A percentile compares a stretch with the other conserved stretches of the same genome.
These are phyloP conservation scores for Nomada goodeniana DNA, from an alignment of 2,888 invertebrate species.

Conservation along the genomic window DNA sequence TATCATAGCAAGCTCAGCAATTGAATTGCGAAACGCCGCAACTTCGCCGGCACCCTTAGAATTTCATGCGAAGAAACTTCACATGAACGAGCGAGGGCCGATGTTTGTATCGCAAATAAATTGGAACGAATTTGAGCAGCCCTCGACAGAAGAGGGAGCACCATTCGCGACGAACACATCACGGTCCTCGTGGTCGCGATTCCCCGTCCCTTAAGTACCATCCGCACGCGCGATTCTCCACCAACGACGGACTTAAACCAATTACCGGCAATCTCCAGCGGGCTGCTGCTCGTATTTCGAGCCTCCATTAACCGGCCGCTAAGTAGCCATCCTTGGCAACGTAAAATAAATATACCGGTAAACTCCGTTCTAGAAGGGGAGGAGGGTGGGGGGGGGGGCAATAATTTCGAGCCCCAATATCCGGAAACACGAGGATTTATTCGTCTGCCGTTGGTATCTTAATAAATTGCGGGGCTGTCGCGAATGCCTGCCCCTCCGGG, in stretches of 20 bases:
- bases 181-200: background rate
- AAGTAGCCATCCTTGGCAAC: slow-evolving; percentile 43
- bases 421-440: slow-evolving; percentile 54
- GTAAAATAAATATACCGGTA: slow-evolving; percentile 52
- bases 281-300: slow-evolving; percentile 38
- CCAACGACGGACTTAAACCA: slow-evolving; percentile 44
- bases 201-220: slow-evolving; percentile 49
- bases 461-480: slow-evolving; percentile 57
- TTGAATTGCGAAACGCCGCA: too few relatives aligned
- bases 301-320: slow-evolving; percentile 49
- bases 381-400: slow-evolving; percentile 21
- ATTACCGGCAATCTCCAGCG: slow-evolving; percentile 45
- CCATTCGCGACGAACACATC: background rate
- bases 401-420: slow-evolving; percentile 43
- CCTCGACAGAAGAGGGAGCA: background rate
- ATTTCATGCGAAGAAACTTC: background rate
- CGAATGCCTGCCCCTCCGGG: background rate
- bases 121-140: background rate
- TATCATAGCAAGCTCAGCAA: too few relatives aligned
- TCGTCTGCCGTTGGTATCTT: slow-evolving; percentile 28
- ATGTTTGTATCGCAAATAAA: background rate
- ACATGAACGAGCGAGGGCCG: background rate
- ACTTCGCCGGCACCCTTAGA: too few relatives aligned
- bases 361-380: slow-evolving; percentile 34
- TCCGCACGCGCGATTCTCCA: slow-evolving; percentile 11